phyloP scores from a whole-genome alignment of 2,113 vertebrate genomes.

The Arizona elegans region DNA sequence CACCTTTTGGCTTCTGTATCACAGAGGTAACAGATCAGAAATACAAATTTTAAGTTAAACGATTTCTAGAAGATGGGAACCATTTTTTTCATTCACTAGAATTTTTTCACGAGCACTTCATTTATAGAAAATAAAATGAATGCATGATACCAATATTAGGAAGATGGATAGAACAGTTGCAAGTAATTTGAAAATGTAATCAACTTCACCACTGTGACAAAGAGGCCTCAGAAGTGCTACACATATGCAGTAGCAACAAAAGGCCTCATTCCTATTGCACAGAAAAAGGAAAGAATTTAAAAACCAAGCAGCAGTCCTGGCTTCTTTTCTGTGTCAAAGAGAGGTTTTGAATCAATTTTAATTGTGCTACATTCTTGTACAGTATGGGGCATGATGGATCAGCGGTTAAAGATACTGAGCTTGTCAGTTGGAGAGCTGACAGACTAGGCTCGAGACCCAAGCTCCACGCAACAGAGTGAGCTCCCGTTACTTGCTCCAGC shows the following conservation, averaged over 20 bases:
- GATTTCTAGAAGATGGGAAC: background rate
- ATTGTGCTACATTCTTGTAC: too few relatives aligned
- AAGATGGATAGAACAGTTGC: background rate
- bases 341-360: too few relatives aligned
- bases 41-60: background rate
- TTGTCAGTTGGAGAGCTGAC: too few relatives aligned
- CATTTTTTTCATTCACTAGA: background rate
- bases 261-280: background rate
- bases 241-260: background rate
- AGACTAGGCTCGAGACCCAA: too few relatives aligned
- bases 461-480: too few relatives aligned
- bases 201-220: too few relatives aligned
- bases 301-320: too few relatives aligned
- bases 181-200: background rate
- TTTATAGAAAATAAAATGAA: background rate
- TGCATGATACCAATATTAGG: background rate
- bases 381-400: too few relatives aligned
- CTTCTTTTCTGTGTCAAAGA: too few relatives aligned
- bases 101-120: background rate
- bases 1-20: background rate
- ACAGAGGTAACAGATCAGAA: background rate
- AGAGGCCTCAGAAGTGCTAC: background rate
- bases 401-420: too few relatives aligned
- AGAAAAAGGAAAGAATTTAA: too few relatives aligned
- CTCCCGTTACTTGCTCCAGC: too few relatives aligned